These are phyloP conservation scores for Pangasianodon gigas DNA, from an alignment of 2,113 vertebrate genomes.

Conservation along the genomic window DNA sequence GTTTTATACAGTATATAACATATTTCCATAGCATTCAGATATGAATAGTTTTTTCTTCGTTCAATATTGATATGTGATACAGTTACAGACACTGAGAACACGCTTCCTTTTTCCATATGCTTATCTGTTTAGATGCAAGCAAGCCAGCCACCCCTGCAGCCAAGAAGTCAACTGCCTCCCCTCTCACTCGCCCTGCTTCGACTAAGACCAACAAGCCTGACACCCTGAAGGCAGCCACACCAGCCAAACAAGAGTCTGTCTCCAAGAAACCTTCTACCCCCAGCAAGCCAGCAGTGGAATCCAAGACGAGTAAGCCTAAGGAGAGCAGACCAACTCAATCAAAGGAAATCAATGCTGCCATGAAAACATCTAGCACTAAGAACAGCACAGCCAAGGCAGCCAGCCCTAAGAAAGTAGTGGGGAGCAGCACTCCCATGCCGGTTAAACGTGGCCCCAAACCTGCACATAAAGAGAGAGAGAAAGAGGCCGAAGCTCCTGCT, in stretches of 20 bases:
- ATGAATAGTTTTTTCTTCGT: neutral
- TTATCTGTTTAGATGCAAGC: slow-evolving; percentile 65
- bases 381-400: slow-evolving; percentile 61
- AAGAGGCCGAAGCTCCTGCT: slow-evolving; percentile 30
- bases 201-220: slow-evolving; percentile 69
- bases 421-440: slow-evolving; percentile 73
- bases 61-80: neutral
- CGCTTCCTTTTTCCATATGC: neutral
- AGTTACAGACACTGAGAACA: neutral
- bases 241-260: slow-evolving; percentile 62
- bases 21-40: neutral
- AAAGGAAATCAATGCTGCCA: slow-evolving; percentile 55
- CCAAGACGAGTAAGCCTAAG: slow-evolving; percentile 63
- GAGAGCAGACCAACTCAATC: slow-evolving; percentile 63
- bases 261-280: slow-evolving; percentile 65
- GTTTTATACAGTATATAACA: neutral
- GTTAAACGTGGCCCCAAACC: slow-evolving; percentile 72
- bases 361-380: slow-evolving; percentile 63
- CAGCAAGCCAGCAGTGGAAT: slow-evolving; percentile 44
- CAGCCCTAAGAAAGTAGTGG: slow-evolving; percentile 73
- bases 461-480: neutral
- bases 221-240: slow-evolving; percentile 60
- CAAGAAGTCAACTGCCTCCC: slow-evolving; percentile 68
- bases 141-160: slow-evolving; percentile 65
- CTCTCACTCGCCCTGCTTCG: slow-evolving; percentile 63